Conservation (phyloP, 1,140 invertebrate species). For the Pseudomyrmex sp. region DNA sequence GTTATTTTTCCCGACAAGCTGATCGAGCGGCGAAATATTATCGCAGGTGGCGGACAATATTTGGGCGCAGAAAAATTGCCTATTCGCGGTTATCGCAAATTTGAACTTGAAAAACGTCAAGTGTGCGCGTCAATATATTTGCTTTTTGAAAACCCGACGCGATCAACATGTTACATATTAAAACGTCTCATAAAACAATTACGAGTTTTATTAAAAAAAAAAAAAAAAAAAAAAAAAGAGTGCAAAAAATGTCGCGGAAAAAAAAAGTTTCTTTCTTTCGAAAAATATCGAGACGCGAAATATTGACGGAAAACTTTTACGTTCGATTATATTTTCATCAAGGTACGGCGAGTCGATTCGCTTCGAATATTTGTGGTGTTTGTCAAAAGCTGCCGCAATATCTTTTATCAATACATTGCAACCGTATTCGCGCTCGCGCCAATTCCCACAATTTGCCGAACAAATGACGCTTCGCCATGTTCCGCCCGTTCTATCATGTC, state of each 20-base stretch:
- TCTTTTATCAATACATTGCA: conserved; percentile 2
- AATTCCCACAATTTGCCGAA: background rate
- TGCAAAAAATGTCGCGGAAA: background rate
- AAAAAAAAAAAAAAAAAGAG: no score
- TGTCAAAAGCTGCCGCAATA: conserved; percentile 5
- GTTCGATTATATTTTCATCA: conserved; percentile 9
- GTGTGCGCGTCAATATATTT: no score
- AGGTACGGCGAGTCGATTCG: background rate
- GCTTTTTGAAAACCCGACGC: no score
- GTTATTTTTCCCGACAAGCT: conserved; percentile 29
- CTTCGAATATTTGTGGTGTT: background rate
- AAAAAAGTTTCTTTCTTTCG: background rate
- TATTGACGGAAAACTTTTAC: background rate
- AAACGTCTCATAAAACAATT: no score
- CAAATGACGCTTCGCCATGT: background rate
- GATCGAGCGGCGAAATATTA: conserved; percentile 31
- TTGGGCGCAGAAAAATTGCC: background rate
- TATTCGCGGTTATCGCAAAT: background rate
- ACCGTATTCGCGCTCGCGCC: background rate
- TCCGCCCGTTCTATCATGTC: background rate
- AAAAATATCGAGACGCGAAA: background rate
- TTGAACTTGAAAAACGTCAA: no score
- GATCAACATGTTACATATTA: no score
- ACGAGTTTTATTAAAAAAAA: no score
- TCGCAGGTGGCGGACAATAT: conserved; percentile 9